These are phyloP conservation scores for Scomber japonicus DNA, from an alignment of 2,113 vertebrate species.

Conservation along the genomic window DNA sequence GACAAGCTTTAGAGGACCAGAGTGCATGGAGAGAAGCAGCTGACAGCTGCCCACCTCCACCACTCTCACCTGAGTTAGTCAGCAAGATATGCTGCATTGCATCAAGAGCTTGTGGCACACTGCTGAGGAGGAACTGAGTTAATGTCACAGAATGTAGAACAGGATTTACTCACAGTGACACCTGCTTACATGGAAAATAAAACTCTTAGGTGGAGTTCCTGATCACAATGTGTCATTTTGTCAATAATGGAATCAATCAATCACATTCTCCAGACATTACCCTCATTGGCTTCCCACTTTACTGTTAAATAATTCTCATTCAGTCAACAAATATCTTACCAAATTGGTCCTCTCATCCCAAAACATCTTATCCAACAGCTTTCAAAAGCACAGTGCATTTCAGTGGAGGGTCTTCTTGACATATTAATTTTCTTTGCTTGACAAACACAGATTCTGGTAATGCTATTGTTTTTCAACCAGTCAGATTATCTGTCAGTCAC, in stretches of 20 bases:
- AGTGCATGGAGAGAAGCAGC: slow-evolving; percentile 44
- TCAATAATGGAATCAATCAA: neutral
- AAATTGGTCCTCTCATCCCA: neutral
- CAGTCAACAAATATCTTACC: neutral
- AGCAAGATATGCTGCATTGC: slow-evolving; percentile 62
- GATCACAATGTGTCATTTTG: neutral
- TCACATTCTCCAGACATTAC: neutral
- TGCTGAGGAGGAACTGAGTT: slow-evolving; percentile 18
- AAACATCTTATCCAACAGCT: neutral
- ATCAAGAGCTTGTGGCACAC: slow-evolving; percentile 47
- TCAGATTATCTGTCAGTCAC: slow-evolving; percentile 6
- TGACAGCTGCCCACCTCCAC: slow-evolving; percentile 70
- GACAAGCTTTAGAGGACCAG: slow-evolving; percentile 50
- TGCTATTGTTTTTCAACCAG: neutral
- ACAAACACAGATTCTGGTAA: neutral
- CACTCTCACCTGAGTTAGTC: slow-evolving; percentile 66
- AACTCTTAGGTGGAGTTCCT: neutral
- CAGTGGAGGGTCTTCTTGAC: neutral
- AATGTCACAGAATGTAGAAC: neutral
- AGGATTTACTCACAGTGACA: neutral
- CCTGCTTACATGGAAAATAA: neutral
- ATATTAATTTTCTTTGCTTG: neutral
- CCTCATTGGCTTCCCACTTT: neutral
- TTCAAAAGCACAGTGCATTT: neutral
- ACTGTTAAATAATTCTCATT: neutral